These are phyloP conservation scores for Phyllotreta cruciferae DNA, from an alignment of 2,888 invertebrate species.

Conservation along the genomic window DNA sequence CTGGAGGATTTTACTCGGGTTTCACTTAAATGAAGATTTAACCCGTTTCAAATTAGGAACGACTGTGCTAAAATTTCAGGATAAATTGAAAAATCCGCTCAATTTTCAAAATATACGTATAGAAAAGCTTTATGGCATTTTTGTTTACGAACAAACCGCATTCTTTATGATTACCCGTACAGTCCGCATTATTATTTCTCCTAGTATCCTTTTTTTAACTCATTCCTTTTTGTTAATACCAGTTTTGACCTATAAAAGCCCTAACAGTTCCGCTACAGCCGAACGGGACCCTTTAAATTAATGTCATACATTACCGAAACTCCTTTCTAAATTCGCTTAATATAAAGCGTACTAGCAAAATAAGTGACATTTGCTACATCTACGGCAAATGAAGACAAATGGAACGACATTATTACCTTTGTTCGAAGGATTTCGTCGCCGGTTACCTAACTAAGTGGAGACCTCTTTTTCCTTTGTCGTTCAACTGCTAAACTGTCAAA, in stretches of 20 bases:
- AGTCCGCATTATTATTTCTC: too few relatives aligned
- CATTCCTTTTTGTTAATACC: slow-evolving; percentile 9
- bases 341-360: slow-evolving; percentile 33
- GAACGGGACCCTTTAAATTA: slow-evolving; percentile 23
- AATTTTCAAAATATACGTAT: too few relatives aligned
- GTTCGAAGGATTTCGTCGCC: slow-evolving; percentile 48
- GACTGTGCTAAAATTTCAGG: too few relatives aligned
- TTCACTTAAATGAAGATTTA: too few relatives aligned
- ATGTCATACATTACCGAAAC: slow-evolving; percentile 31
- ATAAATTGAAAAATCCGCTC: too few relatives aligned
- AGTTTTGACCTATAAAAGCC: slow-evolving; percentile 13
- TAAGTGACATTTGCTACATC: slow-evolving; percentile 46
- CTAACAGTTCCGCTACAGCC: neutral
- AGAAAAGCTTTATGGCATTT: too few relatives aligned
- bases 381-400: slow-evolving; percentile 61
- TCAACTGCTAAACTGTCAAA: slow-evolving; percentile 41
- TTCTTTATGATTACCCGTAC: too few relatives aligned
- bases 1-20: too few relatives aligned
- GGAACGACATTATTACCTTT: slow-evolving; percentile 59
- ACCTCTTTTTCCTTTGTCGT: slow-evolving; percentile 44
- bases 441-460: slow-evolving; percentile 45
- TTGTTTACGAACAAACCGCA: too few relatives aligned
- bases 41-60: too few relatives aligned
- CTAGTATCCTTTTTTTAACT: neutral
- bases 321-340: slow-evolving; percentile 34